Evolutionary conservation across 2,113 vertebrate genomes (phyloP).

Genomic region (Megaleporinus macrocephalus): DNA sequence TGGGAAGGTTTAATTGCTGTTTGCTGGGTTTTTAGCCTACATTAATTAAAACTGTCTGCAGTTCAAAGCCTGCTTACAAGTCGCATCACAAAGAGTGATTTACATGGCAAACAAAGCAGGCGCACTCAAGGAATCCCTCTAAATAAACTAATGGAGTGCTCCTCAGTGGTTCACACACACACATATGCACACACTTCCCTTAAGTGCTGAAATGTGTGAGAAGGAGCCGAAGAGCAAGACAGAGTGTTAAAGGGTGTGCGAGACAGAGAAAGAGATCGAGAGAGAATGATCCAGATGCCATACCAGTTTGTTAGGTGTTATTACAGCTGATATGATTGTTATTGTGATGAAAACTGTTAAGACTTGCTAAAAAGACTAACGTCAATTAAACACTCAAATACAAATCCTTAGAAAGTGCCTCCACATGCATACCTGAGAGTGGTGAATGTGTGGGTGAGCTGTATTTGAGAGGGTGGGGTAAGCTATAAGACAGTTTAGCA

Average conservation of each 20-base stretch:
- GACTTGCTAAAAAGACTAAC: neutral
- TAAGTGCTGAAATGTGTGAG: slow-evolving; percentile 2
- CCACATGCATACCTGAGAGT: neutral
- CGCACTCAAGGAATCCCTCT: slow-evolving; percentile 17
- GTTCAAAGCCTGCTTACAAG: slow-evolving; percentile 43
- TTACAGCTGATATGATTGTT: slow-evolving; percentile 30
- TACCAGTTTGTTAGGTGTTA: slow-evolving; percentile 21
- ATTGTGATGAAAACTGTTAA: slow-evolving; percentile 25
- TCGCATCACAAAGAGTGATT: slow-evolving; percentile 26
- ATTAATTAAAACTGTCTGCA: slow-evolving; percentile 45
- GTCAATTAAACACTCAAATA: neutral
- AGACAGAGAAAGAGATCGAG: slow-evolving; percentile 1
- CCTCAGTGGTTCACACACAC: slow-evolving; percentile 11
- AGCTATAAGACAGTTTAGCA: neutral
- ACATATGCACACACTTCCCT: slow-evolving; percentile 11
- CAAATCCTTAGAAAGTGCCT: neutral
- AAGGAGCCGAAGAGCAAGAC: neutral
- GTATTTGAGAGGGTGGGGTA: neutral
- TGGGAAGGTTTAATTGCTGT: slow-evolving; percentile 43
- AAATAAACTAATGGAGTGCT: slow-evolving; percentile 31
- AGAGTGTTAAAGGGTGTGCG: neutral
- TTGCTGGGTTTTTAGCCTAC: slow-evolving; percentile 37
- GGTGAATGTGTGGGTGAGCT: neutral
- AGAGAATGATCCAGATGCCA: neutral
- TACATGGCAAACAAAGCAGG: slow-evolving; percentile 21